Conservation (phyloP, 2,797 vertebrate genomes). For the Spea hammondii region DNA sequence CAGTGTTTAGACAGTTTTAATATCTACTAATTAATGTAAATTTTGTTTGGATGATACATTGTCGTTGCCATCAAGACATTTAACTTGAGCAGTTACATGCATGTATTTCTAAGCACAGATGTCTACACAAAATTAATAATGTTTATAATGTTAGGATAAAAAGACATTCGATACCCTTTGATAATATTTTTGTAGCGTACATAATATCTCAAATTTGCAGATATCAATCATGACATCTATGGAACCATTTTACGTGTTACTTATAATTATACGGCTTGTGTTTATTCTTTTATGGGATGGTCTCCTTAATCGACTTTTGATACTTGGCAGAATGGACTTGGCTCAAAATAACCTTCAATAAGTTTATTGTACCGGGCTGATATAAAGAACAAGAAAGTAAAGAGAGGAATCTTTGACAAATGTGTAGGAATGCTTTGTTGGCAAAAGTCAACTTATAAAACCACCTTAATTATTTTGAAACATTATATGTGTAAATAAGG, state of each 20-base stretch:
- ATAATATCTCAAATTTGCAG: not conserved
- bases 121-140: too few relatives aligned
- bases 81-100: too few relatives aligned
- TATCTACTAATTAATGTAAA: too few relatives aligned
- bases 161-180: too few relatives aligned
- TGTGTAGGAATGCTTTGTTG: slow-evolving; percentile 8
- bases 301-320: not conserved
- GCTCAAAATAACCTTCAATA: slow-evolving; percentile 3
- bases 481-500: not conserved
- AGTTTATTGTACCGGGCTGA: slow-evolving; percentile 7
- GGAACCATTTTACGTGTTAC: not conserved
- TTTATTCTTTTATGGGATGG: too few relatives aligned
- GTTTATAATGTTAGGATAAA: too few relatives aligned
- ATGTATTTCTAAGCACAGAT: too few relatives aligned
- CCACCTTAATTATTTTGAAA: not conserved
- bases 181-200: too few relatives aligned
- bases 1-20: too few relatives aligned
- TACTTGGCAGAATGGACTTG: not conserved
- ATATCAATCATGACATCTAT: not conserved
- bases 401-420: slow-evolving; percentile 3
- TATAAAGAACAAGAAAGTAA: not conserved
- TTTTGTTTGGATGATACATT: too few relatives aligned
- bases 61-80: too few relatives aligned
- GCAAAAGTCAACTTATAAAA: not conserved
- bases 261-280: too few relatives aligned